Evolutionary conservation across 2,888 invertebrate species (phyloP), one percentile per base, ranked within the genome.

Genomic region (Platerodrilus igneus): DNA sequence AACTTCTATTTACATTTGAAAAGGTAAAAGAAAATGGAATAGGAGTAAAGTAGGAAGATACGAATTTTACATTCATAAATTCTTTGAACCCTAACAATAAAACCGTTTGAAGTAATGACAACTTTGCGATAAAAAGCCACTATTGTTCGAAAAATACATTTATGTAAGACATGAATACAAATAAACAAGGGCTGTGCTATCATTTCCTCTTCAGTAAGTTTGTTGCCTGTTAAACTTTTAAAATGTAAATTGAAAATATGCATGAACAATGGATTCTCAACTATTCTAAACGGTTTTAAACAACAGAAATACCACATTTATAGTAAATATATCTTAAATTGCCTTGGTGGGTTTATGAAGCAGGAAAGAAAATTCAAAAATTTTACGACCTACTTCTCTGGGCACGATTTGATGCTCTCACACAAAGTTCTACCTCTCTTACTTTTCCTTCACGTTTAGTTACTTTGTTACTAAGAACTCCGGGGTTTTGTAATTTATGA

Each of bases 91-190:
- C 14, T 40, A 37, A 44, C 36, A 44, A 40, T 36, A 44, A 40
- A 40, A 44, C 35, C 39, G 35, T 29, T 43, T 31, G 20, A 43
- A 38, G 39, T 43, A 38, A 43, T 43, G 43, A 43, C 43, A 43
- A 43, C 43, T 38, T 38, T 34, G 23, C 43, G 42, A 42, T 42
- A 42, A 42, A 35, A 37, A 37, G 29, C 37, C 33, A 42, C 37
- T 42, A 42, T 42, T 37, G 37, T 42, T 42, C 27, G 29, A 22
- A 32, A n/a, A 42, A 42, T 42, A 42, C 27, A n/a, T 41, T 37
- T 42, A 37, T 37, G 37, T 37, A 37, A 41, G 42, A 28, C 29
- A 28, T 23, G 16, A 42, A 42, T 32, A 42, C 33, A 29, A 37
- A 33, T 42, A 40, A 40, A 40, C 27, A 30, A 40, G 28, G 34